phyloP scores from a whole-genome alignment of 2,797 vertebrate species.

The Hemitrygon akajei region DNA sequence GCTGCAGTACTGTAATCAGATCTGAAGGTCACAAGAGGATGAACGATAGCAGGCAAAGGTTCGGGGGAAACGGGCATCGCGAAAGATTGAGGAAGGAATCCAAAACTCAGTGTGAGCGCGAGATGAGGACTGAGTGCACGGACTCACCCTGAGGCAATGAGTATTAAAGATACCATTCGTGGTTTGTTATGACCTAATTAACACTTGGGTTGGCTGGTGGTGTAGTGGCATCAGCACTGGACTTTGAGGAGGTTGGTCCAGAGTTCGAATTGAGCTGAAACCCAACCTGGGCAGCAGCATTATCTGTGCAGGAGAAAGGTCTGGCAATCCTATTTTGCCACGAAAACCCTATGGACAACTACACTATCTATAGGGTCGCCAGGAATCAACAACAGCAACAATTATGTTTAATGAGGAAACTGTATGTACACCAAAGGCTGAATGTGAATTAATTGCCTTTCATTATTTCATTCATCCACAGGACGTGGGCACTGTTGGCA shows the following conservation, averaged over 20 bases:
- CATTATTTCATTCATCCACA: too few relatives aligned
- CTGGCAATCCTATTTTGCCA: too few relatives aligned
- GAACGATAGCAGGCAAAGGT: not conserved
- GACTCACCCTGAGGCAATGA: not conserved
- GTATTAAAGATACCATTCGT: not conserved
- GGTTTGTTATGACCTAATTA: not conserved
- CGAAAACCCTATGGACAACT: too few relatives aligned
- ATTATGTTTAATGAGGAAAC: not conserved
- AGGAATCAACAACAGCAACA: too few relatives aligned
- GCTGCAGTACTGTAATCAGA: not conserved
- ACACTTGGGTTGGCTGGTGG: too few relatives aligned
- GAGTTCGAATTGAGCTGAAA: too few relatives aligned
- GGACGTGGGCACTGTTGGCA: too few relatives aligned
- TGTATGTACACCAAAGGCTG: not conserved
- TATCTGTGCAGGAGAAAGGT: too few relatives aligned
- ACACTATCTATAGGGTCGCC: too few relatives aligned
- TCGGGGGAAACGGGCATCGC: not conserved
- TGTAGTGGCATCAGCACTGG: too few relatives aligned
- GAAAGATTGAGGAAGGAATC: not conserved
- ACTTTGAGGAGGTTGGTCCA: too few relatives aligned
- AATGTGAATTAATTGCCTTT: not conserved
- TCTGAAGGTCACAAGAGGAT: not conserved
- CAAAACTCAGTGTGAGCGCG: not conserved
- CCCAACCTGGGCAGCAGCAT: too few relatives aligned
- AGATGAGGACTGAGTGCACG: not conserved